Evolutionary conservation across 2,113 vertebrate species (phyloP).

Genomic region (Gymnobelideus leadbeateri): DNA sequence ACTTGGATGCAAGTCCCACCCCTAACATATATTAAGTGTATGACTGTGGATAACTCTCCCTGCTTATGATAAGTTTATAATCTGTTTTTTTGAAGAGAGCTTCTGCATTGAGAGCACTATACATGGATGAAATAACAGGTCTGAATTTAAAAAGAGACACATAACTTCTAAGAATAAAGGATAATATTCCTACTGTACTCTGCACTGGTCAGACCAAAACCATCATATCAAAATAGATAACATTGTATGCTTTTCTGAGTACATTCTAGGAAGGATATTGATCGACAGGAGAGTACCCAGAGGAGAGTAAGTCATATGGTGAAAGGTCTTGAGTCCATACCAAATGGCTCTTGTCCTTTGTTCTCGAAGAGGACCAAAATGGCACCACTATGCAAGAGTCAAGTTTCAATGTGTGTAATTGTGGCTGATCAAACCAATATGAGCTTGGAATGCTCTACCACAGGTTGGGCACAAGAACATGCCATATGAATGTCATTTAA

Average conservation of each 20-base stretch:
- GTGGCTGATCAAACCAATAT: too few relatives aligned
- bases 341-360: too few relatives aligned
- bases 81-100: background rate
- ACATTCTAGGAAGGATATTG: background rate
- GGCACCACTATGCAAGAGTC: too few relatives aligned
- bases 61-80: background rate
- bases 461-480: too few relatives aligned
- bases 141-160: background rate
- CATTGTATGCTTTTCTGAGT: background rate
- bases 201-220: background rate
- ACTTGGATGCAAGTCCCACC: background rate
- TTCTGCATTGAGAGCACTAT: background rate
- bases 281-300: background rate
- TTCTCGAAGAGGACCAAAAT: too few relatives aligned
- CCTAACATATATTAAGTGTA: background rate
- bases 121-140: background rate
- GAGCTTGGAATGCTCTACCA: too few relatives aligned
- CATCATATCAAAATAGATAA: too few relatives aligned
- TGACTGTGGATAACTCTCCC: background rate
- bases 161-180: background rate
- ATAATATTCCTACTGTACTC: background rate
- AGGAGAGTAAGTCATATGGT: background rate
- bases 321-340: background rate
- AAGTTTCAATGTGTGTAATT: too few relatives aligned
- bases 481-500: background rate